Evolutionary conservation across 2,797 vertebrate species (phyloP).

Genomic region (Octomys mimax): DNA sequence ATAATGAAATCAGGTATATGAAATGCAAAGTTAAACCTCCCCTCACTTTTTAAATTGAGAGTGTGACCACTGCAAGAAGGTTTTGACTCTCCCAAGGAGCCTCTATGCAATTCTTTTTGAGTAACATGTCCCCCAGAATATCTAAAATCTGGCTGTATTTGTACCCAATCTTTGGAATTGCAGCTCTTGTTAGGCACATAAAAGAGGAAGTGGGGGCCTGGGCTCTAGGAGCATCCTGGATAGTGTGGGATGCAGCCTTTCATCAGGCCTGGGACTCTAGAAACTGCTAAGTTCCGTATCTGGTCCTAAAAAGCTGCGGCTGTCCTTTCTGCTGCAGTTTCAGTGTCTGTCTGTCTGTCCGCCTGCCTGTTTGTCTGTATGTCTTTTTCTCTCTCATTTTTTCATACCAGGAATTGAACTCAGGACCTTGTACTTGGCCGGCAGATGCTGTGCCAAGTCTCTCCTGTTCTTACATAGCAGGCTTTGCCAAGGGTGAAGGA

Average conservation of each 20-base stretch:
- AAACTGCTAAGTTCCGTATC: neutral
- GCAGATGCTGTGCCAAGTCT: neutral
- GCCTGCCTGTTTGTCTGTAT: no score
- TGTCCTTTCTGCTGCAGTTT: no score
- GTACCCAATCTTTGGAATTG: neutral
- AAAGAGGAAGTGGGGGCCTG: neutral
- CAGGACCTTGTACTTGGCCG: no score
- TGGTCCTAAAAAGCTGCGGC: neutral
- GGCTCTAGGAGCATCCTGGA: neutral
- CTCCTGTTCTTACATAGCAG: neutral
- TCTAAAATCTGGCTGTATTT: slow-evolving; percentile 25
- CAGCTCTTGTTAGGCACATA: neutral
- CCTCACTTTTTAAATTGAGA: neutral
- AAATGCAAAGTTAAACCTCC: slow-evolving; percentile 24
- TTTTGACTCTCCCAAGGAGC: slow-evolving; percentile 23
- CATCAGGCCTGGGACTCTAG: neutral
- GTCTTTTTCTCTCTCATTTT: no score
- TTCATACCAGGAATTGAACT: no score
- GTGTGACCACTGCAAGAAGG: neutral
- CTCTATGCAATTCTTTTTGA: slow-evolving; percentile 49
- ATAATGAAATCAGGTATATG: neutral
- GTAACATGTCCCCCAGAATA: slow-evolving; percentile 3
- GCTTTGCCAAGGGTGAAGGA: slow-evolving; percentile 67
- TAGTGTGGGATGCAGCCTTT: neutral
- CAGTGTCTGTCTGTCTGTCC: no score